Evolutionary conservation across 2,797 vertebrate species (phyloP), one percentile per base, ranked within the genome.

Genomic region (Mus spretus): DNA sequence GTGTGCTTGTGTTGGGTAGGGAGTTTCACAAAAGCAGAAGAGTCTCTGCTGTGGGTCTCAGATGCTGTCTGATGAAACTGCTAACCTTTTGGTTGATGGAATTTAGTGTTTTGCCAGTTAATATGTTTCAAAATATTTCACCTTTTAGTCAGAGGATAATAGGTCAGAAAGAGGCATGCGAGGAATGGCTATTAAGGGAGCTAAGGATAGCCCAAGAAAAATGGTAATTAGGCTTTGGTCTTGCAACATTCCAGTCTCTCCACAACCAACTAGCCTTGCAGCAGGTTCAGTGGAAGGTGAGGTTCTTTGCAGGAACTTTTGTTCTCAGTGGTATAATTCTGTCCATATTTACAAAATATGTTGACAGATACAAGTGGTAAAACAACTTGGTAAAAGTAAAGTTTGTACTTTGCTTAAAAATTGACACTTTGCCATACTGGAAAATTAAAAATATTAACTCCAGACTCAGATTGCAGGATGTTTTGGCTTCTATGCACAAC

Each of bases 311-410:
- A 63, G 22, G 47, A 70, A 55, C 34, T 72, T 87, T 37, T 37
- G 31, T 72, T 87, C 65, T 55, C 22, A 72, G 19, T 31, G 26
- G n/a, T 57, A 28, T 90, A 37, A 47, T 70, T 67, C 11, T 19
- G 40, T 19, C 26, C n/a, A n/a, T 26, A 31, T 31, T 37, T 78
- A 50, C 47, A 78, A 40, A 85, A 55, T 6, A 53, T 89, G 92
- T 53, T 90, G 59, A 77, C 85, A 55, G 75, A 92, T 50, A 80
- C 53, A 77, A 50, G 70, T 94, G 37, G 28, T 94, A 89, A 72
- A 86, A 93, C 40, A 59, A 72, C 96, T 96, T 93, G 93, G 72
- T 96, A 80, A 96, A 86, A 83, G 70, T 94, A 93, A 26, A 92
- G n/a, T n/a, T 95, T 96, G 86, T 67, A 89, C 75, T 86, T 96